Evolutionary conservation across 2,888 invertebrate species (phyloP), one percentile per base, ranked within the genome.

Genomic region (Drosophila acutilabella): DNA sequence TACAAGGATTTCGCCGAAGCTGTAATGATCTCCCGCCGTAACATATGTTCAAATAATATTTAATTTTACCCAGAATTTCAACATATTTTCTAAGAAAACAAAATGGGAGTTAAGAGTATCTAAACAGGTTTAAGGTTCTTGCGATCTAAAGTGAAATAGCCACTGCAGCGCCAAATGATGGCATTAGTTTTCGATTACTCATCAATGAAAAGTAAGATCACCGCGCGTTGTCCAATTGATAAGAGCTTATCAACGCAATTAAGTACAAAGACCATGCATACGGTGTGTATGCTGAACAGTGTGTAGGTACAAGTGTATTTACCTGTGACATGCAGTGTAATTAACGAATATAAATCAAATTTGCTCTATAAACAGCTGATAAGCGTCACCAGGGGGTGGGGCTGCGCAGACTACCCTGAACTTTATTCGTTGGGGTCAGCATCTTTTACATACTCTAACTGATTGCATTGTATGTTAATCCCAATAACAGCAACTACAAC

Each of bases 391-490:
- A 45, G 4, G 11, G 20, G 48, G 13, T 42, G 26, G 16, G 30
- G 14, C 8, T 45, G 20, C 62, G 56, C 74, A 64, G 75, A 65
- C 41, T 75, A 26, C 71, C 58, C 47, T 75, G 72, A 68, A 72
- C 78, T 61, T 58, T 56, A 30, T 33, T 50, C n/a, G 52, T 48
- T 64, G 44, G 64, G 75, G 74, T 70, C 64, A 69, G 41, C 65
- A 75, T 54, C 53, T 64, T 64, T 61, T 42, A 58, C 57, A 45
- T 23, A 45, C 45, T 47, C 42, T 38, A 66, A 42, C 69, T 70
- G 86, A 81, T 86, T 86, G 77, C 74, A 74, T 44, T 65, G 42
- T 14, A 45, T 75, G 68, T 71, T 65, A 65, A 57, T 45, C 45
- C 30, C 30, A 7, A 30, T 30, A 30, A 30, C 30, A 30, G 8